Evolutionary conservation across 2,113 vertebrate species (phyloP).

Genomic region (Tragelaphus strepsiceros): DNA sequence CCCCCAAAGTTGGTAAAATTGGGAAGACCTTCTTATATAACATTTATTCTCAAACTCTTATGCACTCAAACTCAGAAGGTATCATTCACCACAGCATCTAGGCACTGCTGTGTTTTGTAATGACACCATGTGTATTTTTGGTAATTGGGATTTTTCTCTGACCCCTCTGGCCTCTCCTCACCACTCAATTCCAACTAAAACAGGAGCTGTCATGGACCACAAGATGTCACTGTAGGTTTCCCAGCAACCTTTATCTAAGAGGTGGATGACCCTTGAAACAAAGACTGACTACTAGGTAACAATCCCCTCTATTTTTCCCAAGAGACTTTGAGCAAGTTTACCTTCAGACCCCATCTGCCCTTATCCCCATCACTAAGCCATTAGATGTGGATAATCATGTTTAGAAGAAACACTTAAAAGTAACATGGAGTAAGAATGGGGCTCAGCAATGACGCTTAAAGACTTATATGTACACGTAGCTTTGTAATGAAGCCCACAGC

Average conservation of each 20-base stretch:
- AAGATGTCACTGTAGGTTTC: conserved; percentile 43
- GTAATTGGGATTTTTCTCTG: background rate
- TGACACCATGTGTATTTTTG: background rate
- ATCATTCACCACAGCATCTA: background rate
- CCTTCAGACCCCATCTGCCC: background rate
- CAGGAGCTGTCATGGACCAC: background rate
- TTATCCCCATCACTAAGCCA: background rate
- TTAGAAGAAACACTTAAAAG: background rate
- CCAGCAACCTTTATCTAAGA: conserved; percentile 23
- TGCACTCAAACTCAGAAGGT: background rate
- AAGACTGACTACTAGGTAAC: conserved; percentile 31
- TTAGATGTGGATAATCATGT: background rate
- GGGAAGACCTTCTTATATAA: background rate
- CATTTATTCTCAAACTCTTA: background rate
- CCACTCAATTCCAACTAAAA: background rate
- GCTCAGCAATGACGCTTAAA: background rate
- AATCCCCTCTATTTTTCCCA: background rate
- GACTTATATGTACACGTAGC: background rate
- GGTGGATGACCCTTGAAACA: background rate
- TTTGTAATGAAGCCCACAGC: background rate
- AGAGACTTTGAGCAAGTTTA: background rate
- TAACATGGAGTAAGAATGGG: background rate
- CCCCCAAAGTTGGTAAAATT: background rate
- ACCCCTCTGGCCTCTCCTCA: background rate
- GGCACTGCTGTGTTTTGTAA: background rate